Evolutionary conservation across 2,797 vertebrate species (phyloP).

Genomic region (Morelia viridis): DNA sequence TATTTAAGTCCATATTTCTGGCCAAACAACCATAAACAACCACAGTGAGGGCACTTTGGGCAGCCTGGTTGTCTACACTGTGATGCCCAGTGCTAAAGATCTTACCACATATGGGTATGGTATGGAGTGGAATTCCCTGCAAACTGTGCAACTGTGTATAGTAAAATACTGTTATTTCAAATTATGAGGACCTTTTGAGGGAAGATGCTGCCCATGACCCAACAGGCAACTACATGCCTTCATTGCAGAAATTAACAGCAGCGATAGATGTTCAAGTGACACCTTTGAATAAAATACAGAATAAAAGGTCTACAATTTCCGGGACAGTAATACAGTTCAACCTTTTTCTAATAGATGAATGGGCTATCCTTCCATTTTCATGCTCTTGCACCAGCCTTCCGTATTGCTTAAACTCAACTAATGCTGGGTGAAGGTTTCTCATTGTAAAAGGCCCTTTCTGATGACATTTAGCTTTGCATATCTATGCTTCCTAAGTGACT

Average conservation of each 20-base stretch:
- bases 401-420: neutral
- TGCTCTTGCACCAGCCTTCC: neutral
- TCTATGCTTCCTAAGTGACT: neutral
- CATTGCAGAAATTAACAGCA: neutral
- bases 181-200: neutral
- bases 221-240: neutral
- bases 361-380: neutral
- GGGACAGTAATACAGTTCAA: neutral
- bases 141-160: neutral
- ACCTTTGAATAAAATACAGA: neutral
- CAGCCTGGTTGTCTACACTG: too few species aligned
- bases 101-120: neutral
- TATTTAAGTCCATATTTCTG: neutral
- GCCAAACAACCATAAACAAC: neutral
- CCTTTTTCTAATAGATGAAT: neutral
- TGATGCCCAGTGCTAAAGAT: neutral
- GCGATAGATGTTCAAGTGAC: neutral
- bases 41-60: neutral
- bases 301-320: neutral
- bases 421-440: slow-evolving; percentile 2
- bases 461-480: neutral
- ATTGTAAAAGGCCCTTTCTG: neutral
- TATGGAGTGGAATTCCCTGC: neutral
- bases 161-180: neutral
- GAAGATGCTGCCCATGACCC: neutral